Base-by-base conservation (phyloP, 1,140 invertebrate genomes). In the Cecropterus lyciades region DNA sequence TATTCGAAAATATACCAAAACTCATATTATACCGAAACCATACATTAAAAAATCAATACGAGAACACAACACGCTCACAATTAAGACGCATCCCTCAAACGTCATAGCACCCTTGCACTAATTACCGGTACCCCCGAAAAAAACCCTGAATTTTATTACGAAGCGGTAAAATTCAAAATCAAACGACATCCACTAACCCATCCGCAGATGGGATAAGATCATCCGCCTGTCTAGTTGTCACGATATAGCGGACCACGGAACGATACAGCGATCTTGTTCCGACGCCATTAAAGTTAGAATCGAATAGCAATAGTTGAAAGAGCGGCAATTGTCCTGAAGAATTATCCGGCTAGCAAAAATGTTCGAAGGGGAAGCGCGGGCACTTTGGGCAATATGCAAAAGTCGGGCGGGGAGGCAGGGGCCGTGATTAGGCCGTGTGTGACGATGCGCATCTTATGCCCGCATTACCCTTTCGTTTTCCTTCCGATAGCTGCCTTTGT, bases 391-490 rank as follows among this genome's bases (percentile, higher is more conserved):
- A 88, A 90, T 90, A 89, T 90, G 87, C 87, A 90, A 86, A 90
- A 88, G 87, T 85, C 79, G 86, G 78, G 65, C 64, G 59, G 77
- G 37, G 69, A 74, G 67, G 60, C 64, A 65, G 69, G 73, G 73
- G 79, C 69, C 77, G 80, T 89, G 88, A 87, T 91, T 87, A 87
- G 88, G 84, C 86, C 85, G 87, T 91, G 86, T 91, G 88, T 87
- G 86, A 79, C 86, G 88, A 91, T 89, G 88, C 86, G 86, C 87
- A 82, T 91, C 88, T 91, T 91, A 89, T 83, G 84, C 88, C 88
- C 88, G 88, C 84, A 91, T 91, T 88, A 91, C 88, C 88, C 88
- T 87, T 91, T 89, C 85, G 85, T 82, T 89, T 86, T 90, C 85
- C 88, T 91, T 91, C 88, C 88, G 88, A 89, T 91, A 91, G 77